These are phyloP conservation scores for Cotesia glomerata DNA, from an alignment of 1,140 invertebrate species.

Conservation along the genomic window DNA sequence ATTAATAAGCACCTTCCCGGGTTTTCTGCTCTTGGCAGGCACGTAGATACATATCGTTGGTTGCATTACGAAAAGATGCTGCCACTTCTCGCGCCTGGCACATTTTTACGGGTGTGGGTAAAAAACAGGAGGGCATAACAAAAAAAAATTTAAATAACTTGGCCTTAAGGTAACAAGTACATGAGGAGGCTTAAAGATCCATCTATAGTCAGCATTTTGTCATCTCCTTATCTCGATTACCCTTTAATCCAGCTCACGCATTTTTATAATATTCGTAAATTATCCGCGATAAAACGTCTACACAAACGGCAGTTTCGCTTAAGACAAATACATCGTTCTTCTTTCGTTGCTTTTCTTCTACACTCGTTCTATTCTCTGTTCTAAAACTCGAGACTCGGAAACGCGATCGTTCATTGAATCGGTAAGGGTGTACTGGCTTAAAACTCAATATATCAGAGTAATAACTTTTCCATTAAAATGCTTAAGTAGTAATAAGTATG, in stretches of 20 bases:
- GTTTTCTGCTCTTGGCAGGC: slow-evolving; percentile 52
- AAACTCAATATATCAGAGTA: slow-evolving; percentile 58
- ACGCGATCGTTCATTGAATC: slow-evolving; percentile 10
- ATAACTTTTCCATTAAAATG: slow-evolving; percentile 62
- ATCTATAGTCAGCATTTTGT: slow-evolving; percentile 31
- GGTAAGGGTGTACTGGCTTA: slow-evolving; percentile 36
- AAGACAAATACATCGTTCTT: background rate
- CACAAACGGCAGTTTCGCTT: background rate
- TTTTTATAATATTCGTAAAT: slow-evolving; percentile 25
- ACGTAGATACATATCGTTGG: slow-evolving; percentile 60
- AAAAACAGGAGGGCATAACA: background rate
- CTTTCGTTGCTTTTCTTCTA: background rate
- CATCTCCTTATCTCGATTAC: slow-evolving; percentile 30
- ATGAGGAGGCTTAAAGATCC: slow-evolving; percentile 14
- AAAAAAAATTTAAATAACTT: slow-evolving; percentile 35
- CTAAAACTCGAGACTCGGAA: background rate
- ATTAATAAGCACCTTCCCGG: slow-evolving; percentile 53
- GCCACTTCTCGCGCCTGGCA: slow-evolving; percentile 33
- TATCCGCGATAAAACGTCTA: slow-evolving; percentile 13
- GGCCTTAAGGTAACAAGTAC: background rate
- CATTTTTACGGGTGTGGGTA: background rate
- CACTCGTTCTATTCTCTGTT: background rate
- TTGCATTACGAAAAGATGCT: slow-evolving; percentile 56
- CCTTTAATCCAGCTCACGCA: slow-evolving; percentile 32
- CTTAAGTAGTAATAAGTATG: slow-evolving; percentile 59